phyloP scores from a whole-genome alignment of 2,797 vertebrate species.

The Xenentodon cancila region DNA sequence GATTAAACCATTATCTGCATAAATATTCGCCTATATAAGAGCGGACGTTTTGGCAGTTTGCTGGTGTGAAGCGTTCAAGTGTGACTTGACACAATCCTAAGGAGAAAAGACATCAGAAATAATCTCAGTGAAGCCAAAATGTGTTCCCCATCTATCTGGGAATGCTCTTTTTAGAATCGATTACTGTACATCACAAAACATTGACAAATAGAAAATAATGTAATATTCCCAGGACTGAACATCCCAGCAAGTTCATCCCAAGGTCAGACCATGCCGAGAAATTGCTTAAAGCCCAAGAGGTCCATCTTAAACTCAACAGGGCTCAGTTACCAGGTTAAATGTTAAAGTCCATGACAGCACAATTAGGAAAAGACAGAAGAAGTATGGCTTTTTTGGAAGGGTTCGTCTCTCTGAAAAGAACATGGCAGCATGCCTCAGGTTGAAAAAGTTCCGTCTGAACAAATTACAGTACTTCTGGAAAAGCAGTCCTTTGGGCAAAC shows the following conservation, averaged over 20 bases:
- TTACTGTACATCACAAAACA: background rate
- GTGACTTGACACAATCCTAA: no score
- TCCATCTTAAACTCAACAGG: background rate
- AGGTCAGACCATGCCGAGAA: background rate
- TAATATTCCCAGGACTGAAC: background rate
- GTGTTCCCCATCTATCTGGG: no score
- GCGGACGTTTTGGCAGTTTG: background rate
- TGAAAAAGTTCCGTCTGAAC: background rate
- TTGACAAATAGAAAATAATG: background rate
- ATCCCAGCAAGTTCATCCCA: background rate
- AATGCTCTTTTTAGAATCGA: no score
- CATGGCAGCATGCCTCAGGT: background rate
- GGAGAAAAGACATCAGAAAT: no score
- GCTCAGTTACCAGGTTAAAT: background rate
- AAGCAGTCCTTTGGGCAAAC: background rate
- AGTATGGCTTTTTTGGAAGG: no score
- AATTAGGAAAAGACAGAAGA: background rate
- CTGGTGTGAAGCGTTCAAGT: background rate
- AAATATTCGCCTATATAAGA: background rate
- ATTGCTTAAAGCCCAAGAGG: background rate
- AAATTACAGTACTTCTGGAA: background rate
- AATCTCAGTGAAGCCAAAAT: no score
- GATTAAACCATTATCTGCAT: background rate
- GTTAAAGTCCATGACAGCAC: conserved; percentile 36
- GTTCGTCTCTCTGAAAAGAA: no score